Evolutionary conservation across 2,797 vertebrate genomes (phyloP).

Genomic region (Cuniculus paca): DNA sequence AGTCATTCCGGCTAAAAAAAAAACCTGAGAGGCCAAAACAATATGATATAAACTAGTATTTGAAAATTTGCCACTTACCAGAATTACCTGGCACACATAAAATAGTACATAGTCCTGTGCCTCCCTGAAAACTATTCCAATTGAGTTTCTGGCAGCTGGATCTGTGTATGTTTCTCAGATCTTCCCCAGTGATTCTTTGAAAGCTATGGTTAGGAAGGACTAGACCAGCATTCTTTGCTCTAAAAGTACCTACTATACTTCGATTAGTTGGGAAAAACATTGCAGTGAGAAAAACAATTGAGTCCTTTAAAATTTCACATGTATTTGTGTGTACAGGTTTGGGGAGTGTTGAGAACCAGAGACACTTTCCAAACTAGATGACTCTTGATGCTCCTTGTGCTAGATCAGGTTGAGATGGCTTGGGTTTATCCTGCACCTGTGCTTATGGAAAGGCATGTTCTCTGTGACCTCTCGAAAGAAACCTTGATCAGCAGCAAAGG

Average conservation of each 20-base stretch:
- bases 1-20: background rate
- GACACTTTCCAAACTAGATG: background rate
- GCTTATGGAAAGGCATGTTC: no score
- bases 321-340: background rate
- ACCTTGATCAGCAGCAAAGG: background rate
- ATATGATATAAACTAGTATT: background rate
- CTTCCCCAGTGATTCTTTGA: background rate
- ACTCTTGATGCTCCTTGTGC: background rate
- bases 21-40: background rate
- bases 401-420: background rate
- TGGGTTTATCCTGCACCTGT: accelerated
- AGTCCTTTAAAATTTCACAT: background rate
- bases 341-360: background rate
- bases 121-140: background rate
- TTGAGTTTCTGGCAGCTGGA: background rate
- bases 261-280: background rate
- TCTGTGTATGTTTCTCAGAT: background rate
- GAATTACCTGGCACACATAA: background rate
- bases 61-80: background rate
- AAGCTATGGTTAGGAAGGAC: background rate
- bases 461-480: background rate
- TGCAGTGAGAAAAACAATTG: background rate
- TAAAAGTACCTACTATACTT: background rate
- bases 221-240: background rate
- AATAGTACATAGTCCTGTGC: background rate